Percentiles rank a stretch among this genome's conserved stretches.
phyloP scores from a whole-genome alignment of 2,888 invertebrate genomes.

The Junonia oenone region DNA sequence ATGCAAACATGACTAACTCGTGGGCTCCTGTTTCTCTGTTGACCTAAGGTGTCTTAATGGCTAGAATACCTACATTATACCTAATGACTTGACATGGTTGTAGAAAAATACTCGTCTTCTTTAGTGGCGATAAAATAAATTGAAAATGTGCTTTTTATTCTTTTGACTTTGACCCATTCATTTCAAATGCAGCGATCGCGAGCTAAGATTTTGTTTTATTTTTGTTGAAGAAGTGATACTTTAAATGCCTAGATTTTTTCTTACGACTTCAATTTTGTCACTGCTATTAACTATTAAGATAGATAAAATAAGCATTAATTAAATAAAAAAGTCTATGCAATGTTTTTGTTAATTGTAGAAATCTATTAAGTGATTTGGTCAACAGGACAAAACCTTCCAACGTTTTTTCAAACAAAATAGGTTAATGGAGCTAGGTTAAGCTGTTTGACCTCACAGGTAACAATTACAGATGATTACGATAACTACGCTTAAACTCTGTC shows the following conservation, averaged over 20 bases:
- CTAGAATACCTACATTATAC: neutral
- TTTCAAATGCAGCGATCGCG: neutral
- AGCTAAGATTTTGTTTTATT: too few relatives aligned
- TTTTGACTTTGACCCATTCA: neutral
- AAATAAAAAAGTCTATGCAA: neutral
- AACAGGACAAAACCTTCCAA: neutral
- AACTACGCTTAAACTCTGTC: neutral
- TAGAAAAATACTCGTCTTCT: neutral
- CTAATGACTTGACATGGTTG: neutral
- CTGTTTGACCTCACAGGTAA: conserved; percentile 6
- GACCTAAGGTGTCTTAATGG: neutral
- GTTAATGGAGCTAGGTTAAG: conserved; percentile 11
- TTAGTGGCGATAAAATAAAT: neutral
- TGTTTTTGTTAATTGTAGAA: neutral
- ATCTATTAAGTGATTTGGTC: neutral
- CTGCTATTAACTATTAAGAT: too few relatives aligned
- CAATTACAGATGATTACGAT: neutral
- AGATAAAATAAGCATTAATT: too few relatives aligned
- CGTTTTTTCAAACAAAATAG: neutral
- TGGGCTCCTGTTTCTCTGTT: neutral
- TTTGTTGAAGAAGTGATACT: too few relatives aligned
- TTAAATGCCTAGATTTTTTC: too few relatives aligned
- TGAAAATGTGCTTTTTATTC: neutral
- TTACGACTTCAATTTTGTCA: too few relatives aligned
- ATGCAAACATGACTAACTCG: neutral